Base-by-base conservation (phyloP, 2,888 invertebrate genomes). In the Serrognathus titanus region DNA sequence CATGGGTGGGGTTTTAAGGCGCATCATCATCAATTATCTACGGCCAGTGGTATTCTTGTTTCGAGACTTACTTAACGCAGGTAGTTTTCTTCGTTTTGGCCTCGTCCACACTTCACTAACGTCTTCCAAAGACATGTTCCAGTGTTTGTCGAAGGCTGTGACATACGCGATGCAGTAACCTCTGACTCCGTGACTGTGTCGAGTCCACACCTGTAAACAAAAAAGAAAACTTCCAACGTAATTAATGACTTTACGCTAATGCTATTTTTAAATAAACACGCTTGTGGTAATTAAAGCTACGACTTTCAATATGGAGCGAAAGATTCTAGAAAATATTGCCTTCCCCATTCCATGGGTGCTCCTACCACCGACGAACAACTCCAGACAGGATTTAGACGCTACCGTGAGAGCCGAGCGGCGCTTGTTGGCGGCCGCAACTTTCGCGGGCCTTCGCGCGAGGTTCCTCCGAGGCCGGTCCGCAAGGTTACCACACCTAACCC, bases 71-170 rank as follows among this genome's bases (percentile, higher is more conserved):
- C 87, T 85, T 57, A 84, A 78, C 5, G 84, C 82, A 2, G 86
- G 84, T 51, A 83, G 76, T 77, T 88, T 88, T 65, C 80, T 81
- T 47, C 79, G 80, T 45, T 78, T 77, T 69, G 85, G 84, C 61
- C 88, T 81, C 51, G 82, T 85, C 88, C 92, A 95, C 2, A 85
- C 79, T 78, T 96, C 96, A 31, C 86, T 82, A 2, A 93, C 93
- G 72, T 95, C 91, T 55, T 83, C 83, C 51, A 97, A 78, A 4
- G 91, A 88, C 66, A 97, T 75, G 78, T 97, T 97, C 90, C 94
- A 95, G 74, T 95, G 94, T 72, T 92, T 94, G 78, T 97, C 97
- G 76, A 93, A 97, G 2, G 92, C 92, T 12, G 87, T 83, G 24
- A 97, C 78, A 64, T 84, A 88, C 1, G 92, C 97, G 59, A 86